Evolutionary conservation across 2,797 vertebrate genomes (phyloP).

Genomic region (Nyctalus aviator): DNA sequence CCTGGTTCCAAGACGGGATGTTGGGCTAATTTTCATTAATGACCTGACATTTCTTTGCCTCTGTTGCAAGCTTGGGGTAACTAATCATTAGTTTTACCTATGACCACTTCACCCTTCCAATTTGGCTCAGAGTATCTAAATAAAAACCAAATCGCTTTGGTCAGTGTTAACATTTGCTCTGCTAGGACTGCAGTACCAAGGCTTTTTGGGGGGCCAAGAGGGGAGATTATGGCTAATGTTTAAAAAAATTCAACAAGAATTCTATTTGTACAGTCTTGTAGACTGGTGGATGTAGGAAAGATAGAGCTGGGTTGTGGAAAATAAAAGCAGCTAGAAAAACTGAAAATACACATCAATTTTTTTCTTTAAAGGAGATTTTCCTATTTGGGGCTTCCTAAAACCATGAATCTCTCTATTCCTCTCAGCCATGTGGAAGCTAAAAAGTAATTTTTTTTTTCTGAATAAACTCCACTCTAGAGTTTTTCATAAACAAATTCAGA

Average conservation of each 20-base stretch:
- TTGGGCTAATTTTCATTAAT: neutral
- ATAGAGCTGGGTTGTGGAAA: neutral
- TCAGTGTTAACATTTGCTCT: slow-evolving; percentile 4
- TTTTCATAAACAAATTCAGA: slow-evolving; percentile 45
- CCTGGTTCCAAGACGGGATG: neutral
- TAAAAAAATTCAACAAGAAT: slow-evolving; percentile 43
- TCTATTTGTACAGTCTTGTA: neutral
- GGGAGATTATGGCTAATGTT: neutral
- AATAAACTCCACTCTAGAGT: slow-evolving; percentile 10
- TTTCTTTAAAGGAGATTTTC: neutral
- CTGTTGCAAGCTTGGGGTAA: slow-evolving; percentile 35
- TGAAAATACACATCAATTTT: neutral
- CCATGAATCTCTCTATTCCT: neutral
- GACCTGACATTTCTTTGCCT: slow-evolving; percentile 9
- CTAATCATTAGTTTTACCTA: slow-evolving; percentile 12
- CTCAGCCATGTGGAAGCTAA: neutral
- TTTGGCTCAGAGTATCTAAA: slow-evolving; percentile 12
- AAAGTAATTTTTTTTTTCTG: slow-evolving; percentile 16
- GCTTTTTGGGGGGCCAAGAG: neutral
- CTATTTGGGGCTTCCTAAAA: slow-evolving; percentile 1
- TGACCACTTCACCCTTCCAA: neutral
- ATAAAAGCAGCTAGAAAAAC: neutral
- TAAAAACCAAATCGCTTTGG: neutral
- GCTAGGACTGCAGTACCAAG: neutral
- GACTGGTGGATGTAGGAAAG: neutral